A percentile compares a stretch with the other conserved stretches of the same genome.
These are phyloP conservation scores for Eudemis profundana DNA, from an alignment of 2,888 invertebrate species.

Conservation along the genomic window DNA sequence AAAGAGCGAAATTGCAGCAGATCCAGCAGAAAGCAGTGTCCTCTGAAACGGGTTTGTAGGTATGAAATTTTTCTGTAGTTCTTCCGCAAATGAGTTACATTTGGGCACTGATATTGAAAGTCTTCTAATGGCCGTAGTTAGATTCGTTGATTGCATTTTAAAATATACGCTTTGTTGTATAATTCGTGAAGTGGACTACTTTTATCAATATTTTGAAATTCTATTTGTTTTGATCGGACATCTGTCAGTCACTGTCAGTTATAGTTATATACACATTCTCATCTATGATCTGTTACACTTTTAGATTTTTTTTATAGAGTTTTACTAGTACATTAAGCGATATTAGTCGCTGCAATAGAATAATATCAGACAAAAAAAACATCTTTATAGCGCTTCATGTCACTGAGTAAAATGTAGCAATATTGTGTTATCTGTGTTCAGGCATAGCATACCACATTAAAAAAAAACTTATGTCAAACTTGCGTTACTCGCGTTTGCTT, in stretches of 20 bases:
- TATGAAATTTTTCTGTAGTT: slow-evolving; percentile 87
- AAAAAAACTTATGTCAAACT: slow-evolving; percentile 33
- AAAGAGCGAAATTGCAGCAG: slow-evolving; percentile 92
- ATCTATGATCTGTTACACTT: no score
- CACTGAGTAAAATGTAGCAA: neutral
- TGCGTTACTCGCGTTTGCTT: slow-evolving; percentile 28
- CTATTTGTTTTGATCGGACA: slow-evolving; percentile 33
- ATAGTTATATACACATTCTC: no score
- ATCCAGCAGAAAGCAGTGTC: slow-evolving; percentile 91
- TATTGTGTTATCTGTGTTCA: slow-evolving; percentile 21
- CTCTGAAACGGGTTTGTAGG: slow-evolving; percentile 90
- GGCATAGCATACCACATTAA: neutral
- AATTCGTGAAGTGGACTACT: neutral
- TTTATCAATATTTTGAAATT: slow-evolving; percentile 30
- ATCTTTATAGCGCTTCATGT: neutral
- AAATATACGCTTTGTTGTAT: neutral
- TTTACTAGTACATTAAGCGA: no score
- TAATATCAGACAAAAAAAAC: neutral
- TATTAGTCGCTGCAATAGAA: neutral
- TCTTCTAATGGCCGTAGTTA: slow-evolving; percentile 49
- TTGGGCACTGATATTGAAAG: slow-evolving; percentile 52
- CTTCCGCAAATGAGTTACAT: slow-evolving; percentile 83
- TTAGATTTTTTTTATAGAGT: no score
- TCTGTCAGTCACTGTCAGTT: neutral
- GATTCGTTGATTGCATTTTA: slow-evolving; percentile 28